A percentile compares a stretch with the other conserved stretches of the same genome.
Evolutionary conservation across 2,888 invertebrate species (phyloP).

Genomic region (Osedax frankpressi): DNA sequence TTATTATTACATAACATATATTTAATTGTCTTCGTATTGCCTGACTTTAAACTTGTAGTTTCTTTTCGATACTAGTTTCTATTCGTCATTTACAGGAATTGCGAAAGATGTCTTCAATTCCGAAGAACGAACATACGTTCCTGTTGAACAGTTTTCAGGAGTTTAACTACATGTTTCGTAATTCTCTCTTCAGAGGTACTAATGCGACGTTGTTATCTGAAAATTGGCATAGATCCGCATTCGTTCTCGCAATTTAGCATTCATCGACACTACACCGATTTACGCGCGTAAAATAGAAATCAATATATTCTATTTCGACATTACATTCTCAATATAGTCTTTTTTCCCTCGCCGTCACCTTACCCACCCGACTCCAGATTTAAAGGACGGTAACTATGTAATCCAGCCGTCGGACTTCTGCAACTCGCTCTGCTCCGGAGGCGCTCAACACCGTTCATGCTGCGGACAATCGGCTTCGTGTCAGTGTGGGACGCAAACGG

Average conservation of each 20-base stretch:
- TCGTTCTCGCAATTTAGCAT: not conserved
- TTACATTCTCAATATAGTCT: too few species aligned
- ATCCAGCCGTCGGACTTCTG: slow-evolving; percentile 49
- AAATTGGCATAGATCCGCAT: too few species aligned
- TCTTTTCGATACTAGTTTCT: too few species aligned
- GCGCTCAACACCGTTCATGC: slow-evolving; percentile 43
- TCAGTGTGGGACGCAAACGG: slow-evolving; percentile 57
- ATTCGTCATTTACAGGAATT: slow-evolving; percentile 39
- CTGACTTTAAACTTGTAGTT: too few species aligned
- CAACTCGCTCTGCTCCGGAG: slow-evolving; percentile 50
- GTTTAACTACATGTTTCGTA: slow-evolving; percentile 49
- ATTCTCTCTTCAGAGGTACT: not conserved
- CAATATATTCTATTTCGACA: too few species aligned
- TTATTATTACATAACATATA: too few species aligned
- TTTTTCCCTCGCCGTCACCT: too few species aligned
- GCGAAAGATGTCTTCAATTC: slow-evolving; percentile 55
- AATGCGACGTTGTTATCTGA: too few species aligned
- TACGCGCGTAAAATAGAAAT: too few species aligned
- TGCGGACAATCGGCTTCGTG: slow-evolving; percentile 56
- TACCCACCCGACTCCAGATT: too few species aligned
- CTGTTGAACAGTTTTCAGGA: slow-evolving; percentile 58
- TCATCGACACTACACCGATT: too few species aligned
- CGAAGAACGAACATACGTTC: slow-evolving; percentile 56
- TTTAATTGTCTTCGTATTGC: too few species aligned
- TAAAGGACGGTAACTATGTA: slow-evolving; percentile 54